Evolutionary conservation across 2,113 vertebrate genomes (phyloP), one percentile per base, ranked within the genome.

Genomic region (Syngnathus scovelli): DNA sequence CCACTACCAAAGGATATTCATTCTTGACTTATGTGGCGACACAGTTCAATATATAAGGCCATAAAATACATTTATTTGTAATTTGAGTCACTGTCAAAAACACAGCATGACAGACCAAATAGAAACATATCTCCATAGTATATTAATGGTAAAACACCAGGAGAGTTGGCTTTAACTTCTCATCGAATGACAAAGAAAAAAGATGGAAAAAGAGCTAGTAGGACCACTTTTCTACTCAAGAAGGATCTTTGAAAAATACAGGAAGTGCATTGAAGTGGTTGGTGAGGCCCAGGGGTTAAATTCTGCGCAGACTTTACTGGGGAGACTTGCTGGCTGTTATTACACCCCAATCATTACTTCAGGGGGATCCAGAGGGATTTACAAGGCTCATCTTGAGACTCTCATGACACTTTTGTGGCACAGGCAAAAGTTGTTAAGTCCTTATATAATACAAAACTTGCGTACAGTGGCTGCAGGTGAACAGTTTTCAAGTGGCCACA

Each of bases 311-410:
- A 69, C 51, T 77, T 77, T 74, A 48, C 71, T 73, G 78, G 74
- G 23, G 68, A 81, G 70, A 67, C 69, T 83, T 67, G 66, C 48
- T 65, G 69, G 68, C 61, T 12, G 74, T 79, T 84, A 85, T 81
- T 68, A 75, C 66, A 55, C 76, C 66, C 62, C 75, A 71, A 72
- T 72, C 59, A 49, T 70, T 69, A 76, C 74, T 78, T 67, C 52
- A 21, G 66, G 68, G 71, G 63, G 76, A 84, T 83, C 74, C 70
- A 69, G 60, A 55, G 51, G 75, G 85, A 86, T 86, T 86, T 79
- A 84, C 18, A 13, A 67, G 60, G 68, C 76, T 80, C 74, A 56
- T 75, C 49, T 38, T 39, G 23, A 63, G 68, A 39, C 77, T 79
- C 68, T 71, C 18, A 33, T 54, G 49, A 67, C 36, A 18, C 66